These are phyloP conservation scores for Suncus etruscus DNA, from an alignment of 2,113 vertebrate genomes.

Conservation along the genomic window DNA sequence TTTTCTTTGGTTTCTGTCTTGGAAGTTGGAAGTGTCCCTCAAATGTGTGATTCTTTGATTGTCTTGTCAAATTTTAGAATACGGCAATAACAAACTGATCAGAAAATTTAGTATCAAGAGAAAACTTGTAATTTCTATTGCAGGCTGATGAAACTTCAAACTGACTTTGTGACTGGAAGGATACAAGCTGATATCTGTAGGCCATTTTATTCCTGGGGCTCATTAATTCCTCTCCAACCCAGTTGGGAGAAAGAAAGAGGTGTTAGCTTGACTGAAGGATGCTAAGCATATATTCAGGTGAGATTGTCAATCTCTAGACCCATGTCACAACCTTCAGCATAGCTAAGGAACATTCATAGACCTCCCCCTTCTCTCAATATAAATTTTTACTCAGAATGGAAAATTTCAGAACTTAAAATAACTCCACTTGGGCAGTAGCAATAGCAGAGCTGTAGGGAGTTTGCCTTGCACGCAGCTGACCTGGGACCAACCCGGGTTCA, in stretches of 20 bases:
- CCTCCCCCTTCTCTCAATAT: constrained; percentile 37
- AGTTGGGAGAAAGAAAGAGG: background rate
- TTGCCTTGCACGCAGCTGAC: too few relatives aligned
- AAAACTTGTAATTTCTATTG: constrained; percentile 21
- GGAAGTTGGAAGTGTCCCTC: constrained; percentile 10
- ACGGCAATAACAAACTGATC: background rate
- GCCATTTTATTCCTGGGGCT: background rate
- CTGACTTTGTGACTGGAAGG: background rate
- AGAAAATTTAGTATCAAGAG: constrained; percentile 5
- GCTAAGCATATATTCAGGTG: background rate
- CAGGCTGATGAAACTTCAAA: background rate
- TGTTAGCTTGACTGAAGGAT: background rate
- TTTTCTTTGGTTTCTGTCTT: constrained; percentile 10
- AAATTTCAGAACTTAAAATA: constrained; percentile 74
- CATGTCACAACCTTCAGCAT: background rate
- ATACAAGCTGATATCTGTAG: constrained; percentile 3
- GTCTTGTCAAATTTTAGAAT: constrained; percentile 40
- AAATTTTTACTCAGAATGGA: constrained; percentile 42
- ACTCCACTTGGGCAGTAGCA: background rate
- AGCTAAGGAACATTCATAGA: background rate
- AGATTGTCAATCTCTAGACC: background rate
- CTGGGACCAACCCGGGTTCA: too few relatives aligned
- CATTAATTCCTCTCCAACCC: background rate
- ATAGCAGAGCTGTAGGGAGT: too few relatives aligned
- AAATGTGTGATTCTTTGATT: constrained; percentile 15